Base-by-base conservation (phyloP, 2,888 invertebrate genomes). In the Branchipolynoe longqiensis region DNA sequence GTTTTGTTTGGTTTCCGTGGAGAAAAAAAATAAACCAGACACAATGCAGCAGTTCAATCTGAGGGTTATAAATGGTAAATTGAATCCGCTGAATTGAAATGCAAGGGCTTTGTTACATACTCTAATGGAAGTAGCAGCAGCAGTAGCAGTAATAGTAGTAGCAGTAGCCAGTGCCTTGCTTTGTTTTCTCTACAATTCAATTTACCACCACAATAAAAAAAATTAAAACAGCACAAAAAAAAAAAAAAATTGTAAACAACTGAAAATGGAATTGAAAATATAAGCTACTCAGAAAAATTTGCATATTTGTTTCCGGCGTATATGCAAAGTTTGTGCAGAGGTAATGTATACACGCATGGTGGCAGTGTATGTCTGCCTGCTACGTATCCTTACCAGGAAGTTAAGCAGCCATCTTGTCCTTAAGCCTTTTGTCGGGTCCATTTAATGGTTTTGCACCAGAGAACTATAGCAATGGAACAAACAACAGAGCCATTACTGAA, bases 231-330 rank as follows among this genome's bases (percentile, higher is more conserved):
- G n/a, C n/a, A n/a, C n/a, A n/a, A n/a, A 62, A 18, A 18, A 25
- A 62, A 48, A 8, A n/a, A n/a, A n/a, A n/a, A n/a, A n/a, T n/a
- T n/a, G n/a, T n/a, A n/a, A n/a, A n/a, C n/a, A n/a, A n/a, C n/a
- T n/a, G n/a, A n/a, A 48, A 48, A 69, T 69, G 69, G 33, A 69
- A 69, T n/a, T n/a, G n/a, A n/a, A n/a, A n/a, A n/a, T n/a, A n/a
- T n/a, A 78, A 78, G 78, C 78, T 78, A 78, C 78, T 74, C 48
- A 48, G 78, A 73, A 78, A 73, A 78, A 78, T 54, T 78, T 78
- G 78, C 48, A 78, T 48, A 78, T 78, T 78, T 41, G 78, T 48
- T 48, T 78, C 6, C 6, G 33, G 28, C 18, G 41, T 33, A n/a
- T 78, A 78, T 78, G 78, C 78, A 78, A 78, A 78, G 54, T 78